Evolutionary conservation across 2,888 invertebrate species (phyloP), one percentile per base, ranked within the genome.

Genomic region (Mellilla xanthometata): DNA sequence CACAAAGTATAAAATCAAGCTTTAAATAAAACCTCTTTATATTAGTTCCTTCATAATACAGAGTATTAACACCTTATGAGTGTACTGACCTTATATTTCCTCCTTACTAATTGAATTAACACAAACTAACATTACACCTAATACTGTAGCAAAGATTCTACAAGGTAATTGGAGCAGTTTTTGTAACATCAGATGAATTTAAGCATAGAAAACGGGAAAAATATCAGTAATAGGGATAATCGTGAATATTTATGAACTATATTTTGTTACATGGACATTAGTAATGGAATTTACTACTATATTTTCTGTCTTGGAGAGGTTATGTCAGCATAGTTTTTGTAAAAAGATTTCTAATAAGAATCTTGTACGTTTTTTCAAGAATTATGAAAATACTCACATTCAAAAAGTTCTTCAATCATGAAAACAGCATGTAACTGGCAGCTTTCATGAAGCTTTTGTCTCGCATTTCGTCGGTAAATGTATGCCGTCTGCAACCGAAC

Each of bases 381-480:
- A 12, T 6, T 13, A 15, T 10, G n/a, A 11, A 1, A n/a, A 33
- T 40, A 55, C 54, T 55, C n/a, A 55, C 54, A 45, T 36, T 49
- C 22, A 22, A 6, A 7, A 7, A 6, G 38, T 0, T 41, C 39
- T 26, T 54, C 51, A 22, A n/a, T 49, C 51, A 55, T 55, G 13
- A 49, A 55, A 52, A 42, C 12, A 43, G 23, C 29, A 26, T 36
- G 15, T 36, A 23, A n/a, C 6, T 24, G 13, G 15, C 30, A 15
- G 12, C 39, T 48, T 39, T 30, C 31, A 11, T 12, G 24, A 30
- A 26, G 42, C 27, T 35, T 11, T 19, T 3, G 9, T 2, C 13
- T 15, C 15, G 19, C 35, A 39, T 48, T 19, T 40, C 42, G 13
- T 19, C 12, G 9, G 7, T 29, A 33, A 8, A 32, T 11, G n/a